Percentiles rank a stretch among this genome's conserved stretches.
phyloP scores from a whole-genome alignment of 1,140 invertebrate genomes.

The Saccostrea cuccullata region DNA sequence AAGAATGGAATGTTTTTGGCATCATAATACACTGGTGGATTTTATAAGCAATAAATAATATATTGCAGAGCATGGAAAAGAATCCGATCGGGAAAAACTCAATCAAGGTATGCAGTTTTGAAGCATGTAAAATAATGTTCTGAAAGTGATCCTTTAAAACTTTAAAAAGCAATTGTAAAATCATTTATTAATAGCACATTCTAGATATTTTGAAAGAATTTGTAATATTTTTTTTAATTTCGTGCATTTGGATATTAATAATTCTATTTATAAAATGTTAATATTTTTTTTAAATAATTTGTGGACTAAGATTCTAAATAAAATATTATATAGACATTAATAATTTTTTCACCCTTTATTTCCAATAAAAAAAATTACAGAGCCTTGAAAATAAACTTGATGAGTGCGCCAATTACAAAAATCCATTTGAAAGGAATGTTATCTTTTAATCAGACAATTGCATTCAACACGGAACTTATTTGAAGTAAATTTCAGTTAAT shows the following conservation, averaged over 20 bases:
- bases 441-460: not conserved
- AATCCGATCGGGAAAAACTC: not conserved
- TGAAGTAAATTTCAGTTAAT: conserved; percentile 27
- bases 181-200: not conserved
- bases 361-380: no score
- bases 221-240: not conserved
- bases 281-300: not conserved
- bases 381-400: not conserved
- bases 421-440: not conserved
- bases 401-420: not conserved
- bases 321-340: not conserved
- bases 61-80: not conserved
- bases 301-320: not conserved
- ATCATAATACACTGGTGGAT: not conserved
- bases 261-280: no score
- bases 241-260: no score
- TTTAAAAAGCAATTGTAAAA: not conserved
- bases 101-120: not conserved
- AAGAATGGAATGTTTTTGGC: not conserved
- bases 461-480: not conserved
- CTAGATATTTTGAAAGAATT: not conserved
- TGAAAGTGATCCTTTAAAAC: not conserved
- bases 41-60: conserved; percentile 8
- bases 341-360: not conserved
- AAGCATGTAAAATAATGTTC: not conserved